Percentiles rank a stretch among this genome's conserved stretches.
These are phyloP conservation scores for Coccyzus lansbergi DNA, from an alignment of 2,797 vertebrate species.

Conservation along the genomic window DNA sequence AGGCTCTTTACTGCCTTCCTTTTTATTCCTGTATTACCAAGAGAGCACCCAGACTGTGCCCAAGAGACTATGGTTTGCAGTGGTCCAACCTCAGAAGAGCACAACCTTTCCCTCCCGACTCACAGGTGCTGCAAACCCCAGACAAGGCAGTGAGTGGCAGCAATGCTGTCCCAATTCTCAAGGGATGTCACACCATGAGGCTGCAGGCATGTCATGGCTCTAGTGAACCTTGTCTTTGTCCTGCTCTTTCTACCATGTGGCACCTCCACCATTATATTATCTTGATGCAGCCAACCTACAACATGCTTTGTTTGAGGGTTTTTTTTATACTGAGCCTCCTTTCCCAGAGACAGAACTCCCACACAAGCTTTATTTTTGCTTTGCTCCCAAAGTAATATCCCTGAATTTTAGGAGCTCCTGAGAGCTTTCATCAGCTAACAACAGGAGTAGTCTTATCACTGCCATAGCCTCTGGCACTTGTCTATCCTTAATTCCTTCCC, in stretches of 20 bases:
- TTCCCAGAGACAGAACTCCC: background rate
- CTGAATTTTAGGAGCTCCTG: background rate
- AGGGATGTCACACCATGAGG: background rate
- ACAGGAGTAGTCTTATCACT: background rate
- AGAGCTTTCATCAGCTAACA: background rate
- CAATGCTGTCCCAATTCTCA: background rate
- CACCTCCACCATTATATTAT: background rate
- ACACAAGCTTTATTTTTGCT: background rate
- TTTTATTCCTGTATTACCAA: background rate
- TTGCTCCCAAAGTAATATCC: background rate
- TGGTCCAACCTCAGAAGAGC: background rate
- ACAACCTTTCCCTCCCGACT: background rate
- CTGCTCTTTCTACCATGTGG: background rate
- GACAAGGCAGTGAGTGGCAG: background rate
- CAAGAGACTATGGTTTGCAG: background rate
- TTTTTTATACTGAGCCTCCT: fast-evolving
- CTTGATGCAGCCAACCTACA: background rate
- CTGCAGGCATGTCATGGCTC: background rate
- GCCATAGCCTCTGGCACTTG: background rate
- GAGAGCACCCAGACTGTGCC: background rate
- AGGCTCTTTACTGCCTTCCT: background rate
- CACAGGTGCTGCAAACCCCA: fast-evolving
- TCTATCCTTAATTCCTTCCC: background rate
- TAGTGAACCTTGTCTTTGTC: background rate
- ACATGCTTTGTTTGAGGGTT: background rate